Evolutionary conservation across 37 sponge, comb jelly and placozoan species (phyloP).

Genomic region (Haliclona indistincta): DNA sequence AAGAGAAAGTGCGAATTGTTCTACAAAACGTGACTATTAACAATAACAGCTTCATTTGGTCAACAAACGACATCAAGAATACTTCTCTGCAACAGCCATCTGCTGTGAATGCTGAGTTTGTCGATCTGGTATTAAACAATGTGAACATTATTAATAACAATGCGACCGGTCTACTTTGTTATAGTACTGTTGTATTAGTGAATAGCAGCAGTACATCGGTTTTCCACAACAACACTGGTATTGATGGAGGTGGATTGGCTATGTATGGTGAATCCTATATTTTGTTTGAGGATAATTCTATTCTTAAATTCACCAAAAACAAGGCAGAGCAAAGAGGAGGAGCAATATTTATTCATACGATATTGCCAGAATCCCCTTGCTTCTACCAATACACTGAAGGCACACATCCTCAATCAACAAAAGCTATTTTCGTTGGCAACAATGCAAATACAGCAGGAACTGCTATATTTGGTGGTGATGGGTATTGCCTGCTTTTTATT

Average conservation of each 20-base stretch:
- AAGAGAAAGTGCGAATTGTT: too few species aligned
- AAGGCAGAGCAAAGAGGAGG: background rate
- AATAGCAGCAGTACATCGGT: too few species aligned
- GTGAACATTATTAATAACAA: too few species aligned
- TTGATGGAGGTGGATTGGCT: background rate
- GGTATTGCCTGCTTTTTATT: background rate
- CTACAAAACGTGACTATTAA: too few species aligned
- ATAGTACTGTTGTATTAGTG: too few species aligned
- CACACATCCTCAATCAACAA: background rate
- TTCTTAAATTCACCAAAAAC: background rate
- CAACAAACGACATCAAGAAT: too few species aligned
- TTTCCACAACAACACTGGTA: background rate
- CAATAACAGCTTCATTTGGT: too few species aligned
- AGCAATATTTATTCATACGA: background rate
- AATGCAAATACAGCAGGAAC: background rate
- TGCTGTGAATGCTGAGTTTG: too few species aligned
- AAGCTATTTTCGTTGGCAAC: constrained; percentile 1
- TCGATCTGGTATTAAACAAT: too few species aligned
- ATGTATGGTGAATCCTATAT: background rate
- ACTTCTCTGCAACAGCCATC: too few species aligned
- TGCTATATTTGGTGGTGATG: constrained; percentile 3
- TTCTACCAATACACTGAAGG: too few species aligned
- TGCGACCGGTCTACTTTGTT: too few species aligned
- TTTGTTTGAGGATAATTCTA: background rate
- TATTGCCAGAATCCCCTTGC: background rate